Evolutionary conservation across 2,113 vertebrate genomes (phyloP), one percentile per base, ranked within the genome.

Genomic region (Piprites chloris): DNA sequence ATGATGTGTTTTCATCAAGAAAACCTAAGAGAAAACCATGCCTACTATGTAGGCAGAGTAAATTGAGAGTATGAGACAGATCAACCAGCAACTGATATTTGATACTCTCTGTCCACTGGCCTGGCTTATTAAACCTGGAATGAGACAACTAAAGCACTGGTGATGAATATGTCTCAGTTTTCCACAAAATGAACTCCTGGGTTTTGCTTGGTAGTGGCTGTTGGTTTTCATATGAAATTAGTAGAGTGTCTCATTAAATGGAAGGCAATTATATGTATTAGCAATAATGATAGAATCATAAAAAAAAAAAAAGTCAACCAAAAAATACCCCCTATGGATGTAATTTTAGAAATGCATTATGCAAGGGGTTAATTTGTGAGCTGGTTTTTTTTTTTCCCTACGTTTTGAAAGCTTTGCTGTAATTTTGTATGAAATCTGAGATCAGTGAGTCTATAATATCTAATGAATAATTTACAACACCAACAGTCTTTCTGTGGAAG

Each of bases 381-480:
- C 78, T 68, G 56, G 0, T 6, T 44, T 84, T 89, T 80, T 74
- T 77, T 71, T 30, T 63, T 78, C 19, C 41, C 37, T 55, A 90
- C 49, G 1, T 94, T 97, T 97, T 93, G 95, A 94, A 97, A 97
- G 97, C 96, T 95, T 93, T 95, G 78, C 90, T 95, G 92, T 97
- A 97, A 97, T 97, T 97, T 97, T 95, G 68, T 97, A 93, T 95
- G 96, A 96, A 97, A 97, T 97, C 96, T 89, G 92, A 96, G 96
- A 97, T 98, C 97, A 96, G 96, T 92, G 92, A 94, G 95, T 92
- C 96, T 97, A 92, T 97, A 97, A 97, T 96, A 96, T 97, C 96
- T 97, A 94, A 97, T 97, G 97, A 98, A 98, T 97, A 97, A 98
- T 98, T 98, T 97, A 97, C 95, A 94, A 94, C 6, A 20, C 95